Evolutionary conservation across 1,140 invertebrate genomes (phyloP), one percentile per base, ranked within the genome.

Genomic region (Archegozetes longisetosus): DNA sequence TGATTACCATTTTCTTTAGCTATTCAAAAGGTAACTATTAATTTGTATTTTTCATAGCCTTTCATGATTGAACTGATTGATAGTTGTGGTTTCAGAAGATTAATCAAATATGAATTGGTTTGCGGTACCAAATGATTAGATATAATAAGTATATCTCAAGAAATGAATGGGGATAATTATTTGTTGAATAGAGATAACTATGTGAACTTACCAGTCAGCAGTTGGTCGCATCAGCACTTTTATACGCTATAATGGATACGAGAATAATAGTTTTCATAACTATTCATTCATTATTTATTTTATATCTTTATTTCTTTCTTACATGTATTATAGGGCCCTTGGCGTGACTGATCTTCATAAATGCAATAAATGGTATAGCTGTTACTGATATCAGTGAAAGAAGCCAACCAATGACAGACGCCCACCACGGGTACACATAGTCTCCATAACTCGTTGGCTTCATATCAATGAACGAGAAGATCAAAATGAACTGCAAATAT

Each of bases 161-260:
- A 40, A n/a, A n/a, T 17, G 17, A 40, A 40, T 40, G 6, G 32
- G 17, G 17, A 17, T 6, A 40, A 17, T 40, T 17, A 40, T 40
- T 17, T 17, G 32, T 6, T 40, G 17, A 9, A 9, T 40, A 40
- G 32, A 17, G 32, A 6, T 9, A 6, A 40, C 32, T 9, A 9
- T 40, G 17, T 40, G 17, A 9, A 40, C 32, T 2, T 65, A 66
- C 81, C 81, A 84, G 50, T 81, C 78, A 0, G 77, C 72, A 1
- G 79, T 81, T 0, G 82, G 81, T 32, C 80, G 77, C 1, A 80
- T 64, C 17, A 83, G 70, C 27, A 75, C 73, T 20, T 75, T 74
- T 12, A 78, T 75, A 66, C 76, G 75, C 77, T 80, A 68, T 20
- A 61, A 59, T 54, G 47, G 47, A 55, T 53, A 22, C 23, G 22